Evolutionary conservation across 2,113 vertebrate species (phyloP).

Genomic region (Gopherus flavomarginatus): DNA sequence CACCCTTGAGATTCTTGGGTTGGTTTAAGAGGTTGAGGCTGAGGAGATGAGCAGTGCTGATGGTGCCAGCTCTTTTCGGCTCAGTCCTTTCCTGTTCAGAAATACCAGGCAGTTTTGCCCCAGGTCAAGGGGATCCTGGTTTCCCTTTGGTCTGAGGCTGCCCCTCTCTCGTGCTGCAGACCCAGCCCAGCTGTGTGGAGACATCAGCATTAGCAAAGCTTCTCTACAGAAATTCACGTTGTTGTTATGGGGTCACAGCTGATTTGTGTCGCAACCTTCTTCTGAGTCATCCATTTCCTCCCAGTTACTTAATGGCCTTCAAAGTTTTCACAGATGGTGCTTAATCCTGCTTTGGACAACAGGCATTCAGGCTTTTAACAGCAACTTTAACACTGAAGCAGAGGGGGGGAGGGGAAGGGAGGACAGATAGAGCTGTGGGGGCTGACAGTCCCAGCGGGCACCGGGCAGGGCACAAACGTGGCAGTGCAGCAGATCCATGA

Average conservation of each 20-base stretch:
- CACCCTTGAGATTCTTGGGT: background rate
- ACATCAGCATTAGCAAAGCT: slow-evolving; percentile 18
- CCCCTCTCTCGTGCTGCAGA: background rate
- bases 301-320: slow-evolving; percentile 37
- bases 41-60: background rate
- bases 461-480: background rate
- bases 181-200: background rate
- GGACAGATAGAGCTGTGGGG: background rate
- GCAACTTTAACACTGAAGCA: background rate
- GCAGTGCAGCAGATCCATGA: background rate
- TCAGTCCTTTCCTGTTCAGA: background rate
- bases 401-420: background rate
- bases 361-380: background rate
- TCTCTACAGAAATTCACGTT: background rate
- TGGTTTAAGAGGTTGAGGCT: background rate
- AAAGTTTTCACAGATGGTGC: slow-evolving; percentile 72
- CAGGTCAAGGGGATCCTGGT: background rate
- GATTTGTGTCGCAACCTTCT: slow-evolving; percentile 22
- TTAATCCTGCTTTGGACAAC: slow-evolving; percentile 59
- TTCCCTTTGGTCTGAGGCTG: background rate
- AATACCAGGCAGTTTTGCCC: background rate
- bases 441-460: background rate
- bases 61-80: background rate
- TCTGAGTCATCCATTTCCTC: slow-evolving; percentile 65
- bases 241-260: background rate